phyloP scores from a whole-genome alignment of 2,888 invertebrate species.

The Apamea crenata region DNA sequence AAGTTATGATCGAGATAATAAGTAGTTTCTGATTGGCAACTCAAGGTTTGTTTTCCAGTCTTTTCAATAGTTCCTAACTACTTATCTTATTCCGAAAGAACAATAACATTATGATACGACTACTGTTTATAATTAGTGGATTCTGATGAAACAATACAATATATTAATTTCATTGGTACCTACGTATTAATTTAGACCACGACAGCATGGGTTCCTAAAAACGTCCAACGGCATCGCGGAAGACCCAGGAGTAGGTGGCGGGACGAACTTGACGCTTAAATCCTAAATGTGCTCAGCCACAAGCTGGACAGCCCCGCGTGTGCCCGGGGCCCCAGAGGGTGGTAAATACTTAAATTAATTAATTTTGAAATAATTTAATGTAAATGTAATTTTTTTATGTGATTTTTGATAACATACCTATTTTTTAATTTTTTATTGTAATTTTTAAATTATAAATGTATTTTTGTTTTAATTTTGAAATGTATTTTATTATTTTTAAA shows the following conservation, averaged over 20 bases:
- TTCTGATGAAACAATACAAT: constrained; percentile 9
- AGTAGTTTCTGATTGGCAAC: background rate
- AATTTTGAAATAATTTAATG: too few species aligned
- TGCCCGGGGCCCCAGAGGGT: too few species aligned
- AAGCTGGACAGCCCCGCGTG: too few species aligned
- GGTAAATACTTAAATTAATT: too few species aligned
- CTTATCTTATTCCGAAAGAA: constrained; percentile 11
- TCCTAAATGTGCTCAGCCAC: too few species aligned
- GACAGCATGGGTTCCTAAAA: too few species aligned
- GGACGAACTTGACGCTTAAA: background rate
- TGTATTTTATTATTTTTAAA: too few species aligned
- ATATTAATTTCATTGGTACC: background rate
- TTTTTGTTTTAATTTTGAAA: too few species aligned
- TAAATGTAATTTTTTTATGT: too few species aligned
- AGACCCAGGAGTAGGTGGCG: background rate
- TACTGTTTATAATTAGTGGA: constrained; percentile 9
- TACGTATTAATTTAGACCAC: background rate
- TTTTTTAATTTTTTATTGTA: too few species aligned
- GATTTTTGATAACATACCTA: too few species aligned
- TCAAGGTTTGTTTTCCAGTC: constrained; percentile 26
- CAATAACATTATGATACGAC: constrained; percentile 1
- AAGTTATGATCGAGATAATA: background rate
- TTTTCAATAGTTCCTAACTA: constrained; percentile 1
- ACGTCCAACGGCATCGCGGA: background rate
- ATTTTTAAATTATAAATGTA: too few species aligned